Evolutionary conservation across 30 jellyfish, hydroid and myxozoan genomes (phyloP), one percentile per base, ranked within the genome.

Genomic region (Catostylus mosaicus): DNA sequence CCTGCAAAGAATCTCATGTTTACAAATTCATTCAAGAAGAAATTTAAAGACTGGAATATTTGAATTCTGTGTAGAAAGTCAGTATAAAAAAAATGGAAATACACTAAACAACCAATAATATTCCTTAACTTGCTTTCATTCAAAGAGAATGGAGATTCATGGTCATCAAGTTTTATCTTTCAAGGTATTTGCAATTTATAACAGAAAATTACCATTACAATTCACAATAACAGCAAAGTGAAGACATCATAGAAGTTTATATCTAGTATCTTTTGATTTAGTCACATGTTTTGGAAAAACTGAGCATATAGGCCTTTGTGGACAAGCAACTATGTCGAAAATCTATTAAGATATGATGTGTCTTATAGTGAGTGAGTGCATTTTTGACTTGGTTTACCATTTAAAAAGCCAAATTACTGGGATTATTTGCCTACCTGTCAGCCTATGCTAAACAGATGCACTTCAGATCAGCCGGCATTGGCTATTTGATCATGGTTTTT

Each of bases 1-100:
- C 87, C 97, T 88, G 70, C 12, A 65, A 69, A 2, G 54, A 40
- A 5, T 5, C 7, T 40, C 7, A 5, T 14, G 11, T 40, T 40
- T 40, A 40, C 54, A 40, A 40, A 40, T 40, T 5, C 14, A 40
- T 40, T 40, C 54, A 40, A 40, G 14, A 40, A 5, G 7, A 40
- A 40, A n/a, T 14, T 4, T 30, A 30, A 29, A 23, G 47, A 3
- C 9, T 69, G 70, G 14, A 40, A 40, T 40, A 16, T 7, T 30
- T 20, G 81, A 10, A 7, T 30, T 35, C 7, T 12, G 27, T 22
- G 35, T 73, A 62, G 10, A 56, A 22, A 9, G 19, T 56, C 19
- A 5, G 54, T 5, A 14, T 14, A 5, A 40, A 5, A 5, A 14
- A 14, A 40, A 40, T 40, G 54, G 14, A 40, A 40, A 40, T 5